These are phyloP conservation scores for Artibeus jamaicensis DNA, from an alignment of 2,797 vertebrate species.

Conservation along the genomic window DNA sequence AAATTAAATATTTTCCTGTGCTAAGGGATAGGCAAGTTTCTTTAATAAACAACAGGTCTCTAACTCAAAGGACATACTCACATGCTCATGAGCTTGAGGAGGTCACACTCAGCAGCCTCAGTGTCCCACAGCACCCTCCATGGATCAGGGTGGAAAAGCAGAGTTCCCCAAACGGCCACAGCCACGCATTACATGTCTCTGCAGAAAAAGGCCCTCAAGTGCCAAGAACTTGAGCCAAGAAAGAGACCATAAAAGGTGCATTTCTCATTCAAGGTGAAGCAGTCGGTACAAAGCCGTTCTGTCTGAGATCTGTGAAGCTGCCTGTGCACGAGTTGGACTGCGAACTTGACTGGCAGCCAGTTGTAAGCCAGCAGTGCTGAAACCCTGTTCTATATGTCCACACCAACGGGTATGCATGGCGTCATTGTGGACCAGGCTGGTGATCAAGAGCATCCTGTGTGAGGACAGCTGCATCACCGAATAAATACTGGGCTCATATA, in stretches of 20 bases:
- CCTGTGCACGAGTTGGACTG: slow-evolving; percentile 24
- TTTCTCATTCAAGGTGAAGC: slow-evolving; percentile 50
- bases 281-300: slow-evolving; percentile 58
- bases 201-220: slow-evolving; percentile 1
- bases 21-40: not conserved
- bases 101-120: not conserved
- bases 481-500: slow-evolving; percentile 45
- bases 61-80: slow-evolving; percentile 14
- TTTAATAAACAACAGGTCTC: slow-evolving; percentile 26
- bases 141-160: slow-evolving; percentile 8
- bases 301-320: slow-evolving; percentile 59
- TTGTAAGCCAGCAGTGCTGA: not conserved
- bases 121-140: not conserved
- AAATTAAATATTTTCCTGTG: slow-evolving; percentile 50
- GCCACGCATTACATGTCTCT: not conserved
- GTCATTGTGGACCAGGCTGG: slow-evolving; percentile 33
- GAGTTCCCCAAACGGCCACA: not conserved
- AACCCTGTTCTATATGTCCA: slow-evolving; percentile 13
- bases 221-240: slow-evolving; percentile 63
- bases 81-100: not conserved
- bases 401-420: not conserved
- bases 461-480: slow-evolving; percentile 54
- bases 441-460: slow-evolving; percentile 13
- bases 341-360: slow-evolving; percentile 53
- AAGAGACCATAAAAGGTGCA: not conserved